phyloP scores from a whole-genome alignment of 2,888 invertebrate species.

The Acronicta psi region DNA sequence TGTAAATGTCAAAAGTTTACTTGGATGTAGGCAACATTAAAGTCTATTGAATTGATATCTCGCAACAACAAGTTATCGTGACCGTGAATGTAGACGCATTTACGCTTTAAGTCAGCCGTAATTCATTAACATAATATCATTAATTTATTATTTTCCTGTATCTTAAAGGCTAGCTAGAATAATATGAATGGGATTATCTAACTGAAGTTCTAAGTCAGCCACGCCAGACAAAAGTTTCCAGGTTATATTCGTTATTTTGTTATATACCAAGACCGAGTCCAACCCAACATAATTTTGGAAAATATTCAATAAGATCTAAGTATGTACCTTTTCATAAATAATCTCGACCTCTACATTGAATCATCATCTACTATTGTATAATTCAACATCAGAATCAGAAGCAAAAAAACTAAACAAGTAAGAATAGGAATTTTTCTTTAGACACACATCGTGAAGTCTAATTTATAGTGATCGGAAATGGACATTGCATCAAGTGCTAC shows the following conservation, averaged over 20 bases:
- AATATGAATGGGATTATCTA: slow-evolving; percentile 8
- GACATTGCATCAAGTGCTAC: slow-evolving; percentile 21
- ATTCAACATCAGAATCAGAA: slow-evolving; percentile 15
- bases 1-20: slow-evolving; percentile 53
- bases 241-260: not conserved
- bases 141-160: slow-evolving; percentile 9
- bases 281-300: too few relatives aligned
- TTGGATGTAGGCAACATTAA: slow-evolving; percentile 29
- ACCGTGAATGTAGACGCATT: slow-evolving; percentile 43
- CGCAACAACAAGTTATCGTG: slow-evolving; percentile 43
- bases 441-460: slow-evolving; percentile 43
- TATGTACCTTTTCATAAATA: too few relatives aligned
- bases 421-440: slow-evolving; percentile 38
- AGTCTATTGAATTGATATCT: slow-evolving; percentile 44
- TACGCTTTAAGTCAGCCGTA: slow-evolving; percentile 10
- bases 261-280: too few relatives aligned
- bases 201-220: slow-evolving; percentile 5
- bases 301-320: too few relatives aligned
- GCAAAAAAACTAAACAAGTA: not conserved
- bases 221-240: not conserved
- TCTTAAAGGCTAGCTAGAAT: not conserved
- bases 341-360: too few relatives aligned
- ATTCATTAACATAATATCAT: slow-evolving; percentile 30
- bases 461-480: slow-evolving; percentile 34
- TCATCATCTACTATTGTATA: slow-evolving; percentile 13